Conservation (phyloP, 2,888 invertebrate genomes). For the Zootermopsis nevadensis region DNA sequence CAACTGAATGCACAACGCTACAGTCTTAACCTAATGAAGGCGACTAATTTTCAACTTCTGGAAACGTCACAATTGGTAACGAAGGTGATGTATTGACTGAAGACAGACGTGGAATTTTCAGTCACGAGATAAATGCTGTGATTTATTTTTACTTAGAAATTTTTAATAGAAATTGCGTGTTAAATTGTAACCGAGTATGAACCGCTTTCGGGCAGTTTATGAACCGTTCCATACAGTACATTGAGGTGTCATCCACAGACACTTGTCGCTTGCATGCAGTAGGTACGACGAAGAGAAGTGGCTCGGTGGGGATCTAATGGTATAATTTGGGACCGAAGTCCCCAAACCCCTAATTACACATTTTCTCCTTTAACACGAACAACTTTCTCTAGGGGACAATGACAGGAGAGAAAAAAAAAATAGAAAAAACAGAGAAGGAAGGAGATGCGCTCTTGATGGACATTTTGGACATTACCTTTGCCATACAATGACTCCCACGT, state of each 20-base stretch:
- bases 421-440: not conserved
- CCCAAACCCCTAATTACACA: constrained; percentile 53
- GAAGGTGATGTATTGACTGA: no score
- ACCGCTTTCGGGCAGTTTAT: no score
- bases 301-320: constrained; percentile 47
- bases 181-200: no score
- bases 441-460: constrained; percentile 37
- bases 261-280: not conserved
- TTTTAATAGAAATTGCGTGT: no score
- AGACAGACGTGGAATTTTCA: no score
- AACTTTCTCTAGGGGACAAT: constrained; percentile 46
- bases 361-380: constrained; percentile 50
- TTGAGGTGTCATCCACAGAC: not conserved
- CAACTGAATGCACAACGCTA: no score
- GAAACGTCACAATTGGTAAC: no score
- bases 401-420: constrained; percentile 33
- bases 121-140: no score
- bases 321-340: constrained; percentile 52
- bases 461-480: constrained; percentile 52
- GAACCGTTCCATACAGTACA: no score
- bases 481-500: constrained; percentile 50
- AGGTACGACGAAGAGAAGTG: constrained; percentile 7
- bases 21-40: no score
- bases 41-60: no score
- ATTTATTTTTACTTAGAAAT: no score